phyloP scores from a whole-genome alignment of 2,113 vertebrate species.

The Hemichromis elongatus region DNA sequence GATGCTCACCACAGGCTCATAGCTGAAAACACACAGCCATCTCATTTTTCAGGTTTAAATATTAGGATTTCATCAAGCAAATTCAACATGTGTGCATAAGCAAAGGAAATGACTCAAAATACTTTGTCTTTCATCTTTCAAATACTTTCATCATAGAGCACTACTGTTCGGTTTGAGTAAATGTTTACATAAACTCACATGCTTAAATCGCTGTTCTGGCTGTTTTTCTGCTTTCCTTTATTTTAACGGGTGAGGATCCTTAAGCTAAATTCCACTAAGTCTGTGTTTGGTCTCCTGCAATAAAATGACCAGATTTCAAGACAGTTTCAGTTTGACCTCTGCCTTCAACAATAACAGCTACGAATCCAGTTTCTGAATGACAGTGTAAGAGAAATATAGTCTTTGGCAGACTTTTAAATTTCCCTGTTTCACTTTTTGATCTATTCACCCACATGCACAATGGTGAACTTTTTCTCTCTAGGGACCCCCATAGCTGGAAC shows the following conservation, averaged over 20 bases:
- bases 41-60: neutral
- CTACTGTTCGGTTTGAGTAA: neutral
- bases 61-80: conserved; percentile 10
- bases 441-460: neutral
- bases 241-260: neutral
- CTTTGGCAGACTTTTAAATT: neutral
- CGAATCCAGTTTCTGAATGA: neutral
- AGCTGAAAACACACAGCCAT: neutral
- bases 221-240: neutral
- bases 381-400: neutral
- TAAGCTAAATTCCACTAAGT: neutral
- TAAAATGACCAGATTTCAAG: neutral
- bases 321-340: neutral
- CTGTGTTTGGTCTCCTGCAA: neutral
- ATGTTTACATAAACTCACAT: conserved; percentile 6
- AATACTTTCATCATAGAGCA: neutral
- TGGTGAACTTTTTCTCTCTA: neutral
- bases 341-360: neutral
- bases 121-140: neutral
- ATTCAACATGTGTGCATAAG: neutral
- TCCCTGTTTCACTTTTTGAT: neutral
- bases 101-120: neutral
- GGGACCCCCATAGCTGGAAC: conserved; percentile 4
- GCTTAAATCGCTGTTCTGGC: neutral
- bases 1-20: neutral